These are phyloP conservation scores for Nomada fabriciana DNA, from an alignment of 2,888 invertebrate genomes.

Conservation along the genomic window DNA sequence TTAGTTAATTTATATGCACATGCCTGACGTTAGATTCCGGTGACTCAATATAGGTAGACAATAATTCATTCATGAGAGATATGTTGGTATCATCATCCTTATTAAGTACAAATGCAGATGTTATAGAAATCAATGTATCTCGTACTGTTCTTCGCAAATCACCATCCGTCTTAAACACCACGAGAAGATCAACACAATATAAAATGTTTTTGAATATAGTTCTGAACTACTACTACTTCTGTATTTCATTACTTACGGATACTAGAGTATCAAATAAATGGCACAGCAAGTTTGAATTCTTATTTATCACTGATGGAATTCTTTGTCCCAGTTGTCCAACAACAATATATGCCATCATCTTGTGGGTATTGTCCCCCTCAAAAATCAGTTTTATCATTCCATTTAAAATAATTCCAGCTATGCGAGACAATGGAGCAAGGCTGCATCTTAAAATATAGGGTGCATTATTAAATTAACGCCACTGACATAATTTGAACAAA, in stretches of 20 bases:
- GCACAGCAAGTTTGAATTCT: conserved; percentile 87
- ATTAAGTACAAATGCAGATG: conserved; percentile 79
- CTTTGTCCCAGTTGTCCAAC: conserved; percentile 89
- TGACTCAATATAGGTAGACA: conserved; percentile 90
- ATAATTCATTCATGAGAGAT: conserved; percentile 87
- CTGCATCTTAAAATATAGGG: conserved; percentile 86
- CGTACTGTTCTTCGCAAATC: conserved; percentile 79
- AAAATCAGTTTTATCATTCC: conserved; percentile 90
- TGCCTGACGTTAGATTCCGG: conserved; percentile 87
- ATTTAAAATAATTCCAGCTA: conserved; percentile 90
- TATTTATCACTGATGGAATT: conserved; percentile 88
- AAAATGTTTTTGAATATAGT: conserved; percentile 5
- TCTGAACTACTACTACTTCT: background rate
- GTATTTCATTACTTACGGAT: conserved; percentile 76
- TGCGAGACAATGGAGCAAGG: conserved; percentile 87
- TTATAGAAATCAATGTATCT: conserved; percentile 80
- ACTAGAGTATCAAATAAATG: conserved; percentile 85
- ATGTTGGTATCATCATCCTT: conserved; percentile 80
- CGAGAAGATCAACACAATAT: conserved; percentile 11
- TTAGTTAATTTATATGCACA: conserved; percentile 31
- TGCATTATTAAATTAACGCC: conserved; percentile 12
- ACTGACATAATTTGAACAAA: background rate
- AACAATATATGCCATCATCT: conserved; percentile 90
- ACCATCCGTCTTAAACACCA: conserved; percentile 75
- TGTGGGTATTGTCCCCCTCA: conserved; percentile 88